Base-by-base conservation (phyloP, 2,113 vertebrate genomes). In the Asarcornis scutulata region DNA sequence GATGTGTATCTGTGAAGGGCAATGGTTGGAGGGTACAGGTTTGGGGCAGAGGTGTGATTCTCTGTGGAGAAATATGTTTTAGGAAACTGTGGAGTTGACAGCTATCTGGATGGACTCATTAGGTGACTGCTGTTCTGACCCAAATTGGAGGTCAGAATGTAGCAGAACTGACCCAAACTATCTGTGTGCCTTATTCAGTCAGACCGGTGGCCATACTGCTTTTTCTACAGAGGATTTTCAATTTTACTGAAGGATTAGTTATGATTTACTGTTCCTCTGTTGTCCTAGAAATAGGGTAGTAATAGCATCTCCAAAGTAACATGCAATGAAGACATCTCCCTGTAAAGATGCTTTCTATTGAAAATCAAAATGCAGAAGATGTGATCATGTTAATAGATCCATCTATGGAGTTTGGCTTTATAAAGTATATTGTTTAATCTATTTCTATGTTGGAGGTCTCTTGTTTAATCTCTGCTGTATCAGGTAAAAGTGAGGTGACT, bases 341-440 rank as follows among this genome's bases (percentile, higher is more conserved):
- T 78, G 29, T 71, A 71, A 90, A 83, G 50, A 40, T 4, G 17
- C 4, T 67, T 31, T 15, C 55, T 80, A 21, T 44, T 59, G 36
- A 90, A 86, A 93, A 86, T 60, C 26, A 90, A 80, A 96, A 91
- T 69, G 38, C 22, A 44, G 27, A 81, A 83, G 16, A 8, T 63
- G 46, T 67, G 52, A 62, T 62, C 75, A n/a, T 21, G 53, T 76
- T 83, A 93, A 86, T 64, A 72, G 68, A 67, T 83, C 56, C 67
- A 91, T 38, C 52, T 86, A 27, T 17, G n/a, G 64, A 86, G 32
- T 77, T 26, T 72, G 42, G 17, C 56, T 95, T 92, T 93, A 81
- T 52, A 84, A 95, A 75, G 56, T 64, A 68, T 72, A 73, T 91
- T 91, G 56, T 82, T 90, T 91, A 96, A 95, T 94, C 60, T 88